A percentile compares a stretch with the other conserved stretches of the same genome.
These are phyloP conservation scores for Eolophus roseicapilla DNA, from an alignment of 2,113 vertebrate species.

Conservation along the genomic window DNA sequence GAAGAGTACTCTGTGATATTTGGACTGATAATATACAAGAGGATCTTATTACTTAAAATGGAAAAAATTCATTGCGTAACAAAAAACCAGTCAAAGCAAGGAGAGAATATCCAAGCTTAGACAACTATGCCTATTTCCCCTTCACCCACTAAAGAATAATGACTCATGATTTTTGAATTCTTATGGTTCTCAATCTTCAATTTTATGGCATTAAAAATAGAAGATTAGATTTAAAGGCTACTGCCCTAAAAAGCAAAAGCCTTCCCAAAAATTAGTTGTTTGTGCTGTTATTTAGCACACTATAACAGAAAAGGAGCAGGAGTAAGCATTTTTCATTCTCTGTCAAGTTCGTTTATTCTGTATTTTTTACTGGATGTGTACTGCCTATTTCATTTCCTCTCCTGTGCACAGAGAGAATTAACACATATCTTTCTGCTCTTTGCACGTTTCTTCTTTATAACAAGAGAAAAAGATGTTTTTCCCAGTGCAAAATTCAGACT, in stretches of 20 bases:
- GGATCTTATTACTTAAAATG: not conserved
- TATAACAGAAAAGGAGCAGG: not conserved
- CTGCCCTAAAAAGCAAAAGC: not conserved
- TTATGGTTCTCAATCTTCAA: not conserved
- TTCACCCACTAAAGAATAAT: not conserved
- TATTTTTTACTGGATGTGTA: not conserved
- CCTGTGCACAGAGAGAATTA: not conserved
- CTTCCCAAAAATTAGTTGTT: not conserved
- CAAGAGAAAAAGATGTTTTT: not conserved
- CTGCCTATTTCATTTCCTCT: not conserved
- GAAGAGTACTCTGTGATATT: not conserved
- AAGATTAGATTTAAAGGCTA: not conserved
- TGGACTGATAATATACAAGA: not conserved
- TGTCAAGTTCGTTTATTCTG: not conserved
- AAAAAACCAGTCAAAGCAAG: not conserved
- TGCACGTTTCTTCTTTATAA: not conserved
- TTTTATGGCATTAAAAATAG: not conserved
- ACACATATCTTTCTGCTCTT: not conserved
- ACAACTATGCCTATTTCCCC: not conserved
- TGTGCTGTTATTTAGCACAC: not conserved
- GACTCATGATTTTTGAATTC: not conserved
- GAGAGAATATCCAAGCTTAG: not conserved
- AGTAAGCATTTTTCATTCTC: not conserved
- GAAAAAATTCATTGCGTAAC: not conserved
- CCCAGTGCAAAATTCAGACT: not conserved